Evolutionary conservation across 1,140 invertebrate genomes (phyloP).

Genomic region (Caenorhabditis latens): DNA sequence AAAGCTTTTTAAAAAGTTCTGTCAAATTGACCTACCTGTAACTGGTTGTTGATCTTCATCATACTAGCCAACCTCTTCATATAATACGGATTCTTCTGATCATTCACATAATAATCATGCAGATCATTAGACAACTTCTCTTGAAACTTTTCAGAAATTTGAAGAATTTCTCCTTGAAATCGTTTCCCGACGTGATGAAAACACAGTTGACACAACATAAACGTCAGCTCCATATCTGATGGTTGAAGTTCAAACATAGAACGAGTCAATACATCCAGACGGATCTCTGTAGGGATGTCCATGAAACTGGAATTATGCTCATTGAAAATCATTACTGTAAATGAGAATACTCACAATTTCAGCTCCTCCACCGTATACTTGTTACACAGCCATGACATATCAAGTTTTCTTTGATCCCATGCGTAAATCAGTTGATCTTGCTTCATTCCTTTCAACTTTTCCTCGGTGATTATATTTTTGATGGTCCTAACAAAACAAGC

Average conservation of each 20-base stretch:
- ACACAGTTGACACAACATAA: not conserved
- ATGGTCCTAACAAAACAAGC: not conserved
- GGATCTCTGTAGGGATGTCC: not conserved
- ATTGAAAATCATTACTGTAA: too few species aligned
- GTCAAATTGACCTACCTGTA: not conserved
- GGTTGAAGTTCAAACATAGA: not conserved
- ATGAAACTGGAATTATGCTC: not conserved
- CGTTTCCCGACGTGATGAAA: slow-evolving; percentile 7
- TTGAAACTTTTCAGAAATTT: not conserved
- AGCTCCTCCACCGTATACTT: not conserved
- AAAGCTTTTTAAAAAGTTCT: not conserved
- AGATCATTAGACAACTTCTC: slow-evolving; percentile 2
- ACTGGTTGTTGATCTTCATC: slow-evolving; percentile 1
- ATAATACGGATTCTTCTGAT: not conserved
- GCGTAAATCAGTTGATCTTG: not conserved
- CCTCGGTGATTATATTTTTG: not conserved
- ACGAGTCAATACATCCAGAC: not conserved
- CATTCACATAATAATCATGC: slow-evolving; percentile 16
- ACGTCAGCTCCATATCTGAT: not conserved
- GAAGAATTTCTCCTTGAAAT: not conserved
- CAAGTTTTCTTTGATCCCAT: not conserved
- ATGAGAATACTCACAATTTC: not conserved
- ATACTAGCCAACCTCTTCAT: not conserved
- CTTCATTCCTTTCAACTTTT: not conserved
- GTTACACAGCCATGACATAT: not conserved